phyloP scores from a whole-genome alignment of 2,113 vertebrate genomes.

The Promerops cafer region DNA sequence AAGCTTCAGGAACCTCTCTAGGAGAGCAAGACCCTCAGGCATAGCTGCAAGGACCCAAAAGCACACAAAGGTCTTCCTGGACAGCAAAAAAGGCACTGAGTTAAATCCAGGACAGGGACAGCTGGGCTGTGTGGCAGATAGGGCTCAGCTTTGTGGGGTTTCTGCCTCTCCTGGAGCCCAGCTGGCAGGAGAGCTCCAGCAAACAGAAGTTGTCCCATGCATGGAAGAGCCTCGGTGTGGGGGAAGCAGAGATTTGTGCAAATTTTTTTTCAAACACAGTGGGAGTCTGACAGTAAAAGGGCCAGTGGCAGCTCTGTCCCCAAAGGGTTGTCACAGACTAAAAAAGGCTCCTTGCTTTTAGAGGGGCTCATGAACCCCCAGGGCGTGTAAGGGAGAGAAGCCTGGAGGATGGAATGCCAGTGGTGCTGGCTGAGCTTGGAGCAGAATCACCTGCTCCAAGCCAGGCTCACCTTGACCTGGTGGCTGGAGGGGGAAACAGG shows the following conservation, averaged over 20 bases:
- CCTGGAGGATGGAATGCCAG: rapidly evolving
- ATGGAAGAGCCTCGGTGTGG: not conserved
- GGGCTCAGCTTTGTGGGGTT: not conserved
- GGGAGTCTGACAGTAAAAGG: not conserved
- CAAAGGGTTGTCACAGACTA: not conserved
- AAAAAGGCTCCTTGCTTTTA: not conserved
- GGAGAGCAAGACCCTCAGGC: not conserved
- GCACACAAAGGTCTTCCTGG: not conserved
- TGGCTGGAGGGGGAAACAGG: not conserved
- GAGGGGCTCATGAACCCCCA: not conserved
- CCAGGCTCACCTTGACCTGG: not conserved
- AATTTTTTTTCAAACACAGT: not conserved
- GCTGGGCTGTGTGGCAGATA: not conserved
- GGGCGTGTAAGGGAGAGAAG: not conserved
- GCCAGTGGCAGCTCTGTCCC: not conserved
- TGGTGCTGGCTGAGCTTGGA: not conserved
- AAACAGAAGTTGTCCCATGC: not conserved
- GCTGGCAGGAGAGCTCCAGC: not conserved
- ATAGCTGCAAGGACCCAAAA: not conserved
- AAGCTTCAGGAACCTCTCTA: not conserved
- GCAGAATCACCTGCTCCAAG: not conserved
- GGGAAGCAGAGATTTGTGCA: not conserved
- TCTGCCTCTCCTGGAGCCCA: not conserved
- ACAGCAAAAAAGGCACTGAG: not conserved
- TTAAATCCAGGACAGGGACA: not conserved